Base-by-base conservation (phyloP, 1,140 invertebrate genomes). In the Apis cerana region DNA sequence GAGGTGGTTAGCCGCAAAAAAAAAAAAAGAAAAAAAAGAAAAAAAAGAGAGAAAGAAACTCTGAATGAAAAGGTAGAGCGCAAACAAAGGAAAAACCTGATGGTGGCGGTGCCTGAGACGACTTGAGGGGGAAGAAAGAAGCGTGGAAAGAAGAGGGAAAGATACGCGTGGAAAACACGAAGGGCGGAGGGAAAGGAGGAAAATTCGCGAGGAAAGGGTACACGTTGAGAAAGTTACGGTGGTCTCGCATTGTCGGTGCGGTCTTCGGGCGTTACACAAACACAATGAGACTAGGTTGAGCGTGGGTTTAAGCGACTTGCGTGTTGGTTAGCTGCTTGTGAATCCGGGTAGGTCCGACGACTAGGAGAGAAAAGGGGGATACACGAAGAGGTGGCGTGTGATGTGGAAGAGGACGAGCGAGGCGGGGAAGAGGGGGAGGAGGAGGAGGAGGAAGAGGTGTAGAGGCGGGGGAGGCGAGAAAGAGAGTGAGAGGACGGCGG, bases 221-320 rank as follows among this genome's bases (percentile, higher is more conserved):
- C 43, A 79, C 65, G 79, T 23, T 56, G 82, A 82, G 81, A 89
- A 88, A 90, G 88, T 90, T 89, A 90, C 85, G 71, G 62, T 83
- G 82, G 86, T 83, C 76, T 78, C 43, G 87, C 83, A 86, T 87
- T 90, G 89, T 89, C 83, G 83, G 89, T 89, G 83, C 71, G 87
- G 89, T 88, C 85, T 90, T 88, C 81, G 89, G 78, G 84, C 87
- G 88, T 90, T 89, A 88, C 83, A 89, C 90, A 90, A 91, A 90
- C 86, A 91, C 89, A 92, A 89, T 89, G 89, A 89, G 85, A 87
- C 85, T 84, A 81, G 88, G 84, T 89, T 91, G 85, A 91, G 86
- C 91, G 84, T 91, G 89, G 89, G 91, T 92, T 93, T 92, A 92
- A 92, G 83, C 90, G 90, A 92, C 90, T 93, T 89, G 89, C 89